Evolutionary conservation across 2,888 invertebrate genomes (phyloP), one percentile per base, ranked within the genome.

Genomic region (Eucera pruinosa): DNA sequence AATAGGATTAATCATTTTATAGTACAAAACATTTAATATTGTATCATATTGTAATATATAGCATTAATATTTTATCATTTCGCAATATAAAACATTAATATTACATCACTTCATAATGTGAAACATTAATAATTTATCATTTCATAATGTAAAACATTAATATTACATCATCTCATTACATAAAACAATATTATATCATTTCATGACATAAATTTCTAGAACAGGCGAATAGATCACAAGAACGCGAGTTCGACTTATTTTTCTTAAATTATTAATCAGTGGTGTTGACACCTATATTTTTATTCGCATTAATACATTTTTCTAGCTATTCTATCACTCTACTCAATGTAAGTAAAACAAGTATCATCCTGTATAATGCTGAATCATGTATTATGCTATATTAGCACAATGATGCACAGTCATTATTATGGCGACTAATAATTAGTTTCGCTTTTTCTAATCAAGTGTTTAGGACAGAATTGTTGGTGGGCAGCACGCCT

Each of bases 241-340:
- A 9, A 18, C 13, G 13, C 30, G 23, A 20, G 6, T 15, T 27
- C 0, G 11, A 48, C 45, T 36, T 77, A 64, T 66, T 75, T 15
- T 71, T 68, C 82, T 84, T 86, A 58, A 87, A 84, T 65, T 39
- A 43, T 62, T 61, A 43, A 54, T 70, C 91, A 98, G 97, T 99
- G 94, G 97, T 97, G 23, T 93, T 99, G 86, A 94, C 97, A 76
- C 99, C 99, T 6, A 95, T 99, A 74, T 95, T 97, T 87, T 93
- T 99, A 82, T 99, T 98, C 93, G 98, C 98, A 2, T 91, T 98
- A 15, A 94, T 99, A 54, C 99, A 99, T 93, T 96, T 97, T 50
- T 96, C 98, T 25, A 98, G 97, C 86, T 99, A 98, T 93, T 97
- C 98, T 13, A 94, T 98, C 67, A 96, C 96, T 71, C 93, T 99